Percentiles rank a stretch among this genome's conserved stretches.
phyloP scores from a whole-genome alignment of 2,113 vertebrate genomes.

The Anarrhichthys ocellatus region DNA sequence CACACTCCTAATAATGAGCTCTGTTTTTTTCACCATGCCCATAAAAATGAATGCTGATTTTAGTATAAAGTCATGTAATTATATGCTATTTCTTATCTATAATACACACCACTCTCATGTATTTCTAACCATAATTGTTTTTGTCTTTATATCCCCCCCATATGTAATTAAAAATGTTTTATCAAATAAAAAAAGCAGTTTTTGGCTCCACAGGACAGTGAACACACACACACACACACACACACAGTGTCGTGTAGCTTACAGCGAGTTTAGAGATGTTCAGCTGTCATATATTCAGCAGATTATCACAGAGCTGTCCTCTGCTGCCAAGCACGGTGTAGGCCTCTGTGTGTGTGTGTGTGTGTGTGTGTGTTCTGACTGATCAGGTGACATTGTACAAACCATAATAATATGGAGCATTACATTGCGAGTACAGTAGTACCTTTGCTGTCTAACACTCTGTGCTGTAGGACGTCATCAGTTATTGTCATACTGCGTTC shows the following conservation, averaged over 20 bases:
- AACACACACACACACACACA: constrained; percentile 15
- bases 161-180: not conserved
- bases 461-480: not conserved
- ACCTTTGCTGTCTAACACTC: not conserved
- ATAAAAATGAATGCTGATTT: not conserved
- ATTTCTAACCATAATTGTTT: not conserved
- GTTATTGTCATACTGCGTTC: not conserved
- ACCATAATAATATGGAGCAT: not conserved
- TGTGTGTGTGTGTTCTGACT: not conserved
- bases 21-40: not conserved
- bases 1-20: not conserved
- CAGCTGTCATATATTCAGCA: constrained; percentile 59
- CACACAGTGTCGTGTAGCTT: not conserved
- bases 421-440: not conserved
- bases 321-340: constrained; percentile 44
- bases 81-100: not conserved
- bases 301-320: constrained; percentile 57
- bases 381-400: constrained; percentile 5
- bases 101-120: not conserved
- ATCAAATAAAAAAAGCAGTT: not conserved
- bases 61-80: not conserved
- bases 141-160: not conserved
- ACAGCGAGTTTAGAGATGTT: constrained; percentile 49
- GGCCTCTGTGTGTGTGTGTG: not conserved
- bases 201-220: not conserved